Conservation (phyloP, 2,113 vertebrate genomes). For the Triplophysa rosa region DNA sequence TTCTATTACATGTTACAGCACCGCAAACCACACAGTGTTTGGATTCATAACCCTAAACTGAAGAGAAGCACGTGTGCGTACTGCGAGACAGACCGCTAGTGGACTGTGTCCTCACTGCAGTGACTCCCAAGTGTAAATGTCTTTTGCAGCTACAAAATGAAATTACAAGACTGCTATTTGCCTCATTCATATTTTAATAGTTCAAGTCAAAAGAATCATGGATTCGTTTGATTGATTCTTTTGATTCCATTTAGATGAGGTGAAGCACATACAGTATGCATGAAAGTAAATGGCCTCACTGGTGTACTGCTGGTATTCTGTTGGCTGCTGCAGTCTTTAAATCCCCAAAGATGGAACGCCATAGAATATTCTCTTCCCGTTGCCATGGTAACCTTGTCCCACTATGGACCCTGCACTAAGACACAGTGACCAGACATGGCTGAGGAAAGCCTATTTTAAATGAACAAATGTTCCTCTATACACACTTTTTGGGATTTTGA, state of each 20-base stretch:
- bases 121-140: not conserved
- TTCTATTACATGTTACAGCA: conserved; percentile 44
- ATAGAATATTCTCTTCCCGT: not conserved
- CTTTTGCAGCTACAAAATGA: conserved; percentile 12
- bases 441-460: not conserved
- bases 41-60: conserved; percentile 64
- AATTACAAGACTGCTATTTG: conserved; percentile 10
- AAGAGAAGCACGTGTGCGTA: conserved; percentile 44
- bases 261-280: conserved; percentile 5
- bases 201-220: not conserved
- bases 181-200: conserved; percentile 23
- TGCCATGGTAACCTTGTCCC: conserved; percentile 27
- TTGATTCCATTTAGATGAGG: not conserved
- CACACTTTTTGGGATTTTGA: not conserved
- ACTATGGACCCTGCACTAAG: conserved; percentile 19
- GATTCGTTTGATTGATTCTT: not conserved
- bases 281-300: conserved; percentile 5
- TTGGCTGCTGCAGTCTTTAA: not conserved
- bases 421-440: conserved; percentile 2
- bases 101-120: conserved; percentile 24
- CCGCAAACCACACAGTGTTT: conserved; percentile 63
- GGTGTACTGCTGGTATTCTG: not conserved
- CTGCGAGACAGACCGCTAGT: conserved; percentile 18
- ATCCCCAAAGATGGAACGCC: conserved; percentile 7
- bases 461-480: conserved; percentile 11